Base-by-base conservation (phyloP, 2,888 invertebrate genomes). In the Plebejus anna region DNA sequence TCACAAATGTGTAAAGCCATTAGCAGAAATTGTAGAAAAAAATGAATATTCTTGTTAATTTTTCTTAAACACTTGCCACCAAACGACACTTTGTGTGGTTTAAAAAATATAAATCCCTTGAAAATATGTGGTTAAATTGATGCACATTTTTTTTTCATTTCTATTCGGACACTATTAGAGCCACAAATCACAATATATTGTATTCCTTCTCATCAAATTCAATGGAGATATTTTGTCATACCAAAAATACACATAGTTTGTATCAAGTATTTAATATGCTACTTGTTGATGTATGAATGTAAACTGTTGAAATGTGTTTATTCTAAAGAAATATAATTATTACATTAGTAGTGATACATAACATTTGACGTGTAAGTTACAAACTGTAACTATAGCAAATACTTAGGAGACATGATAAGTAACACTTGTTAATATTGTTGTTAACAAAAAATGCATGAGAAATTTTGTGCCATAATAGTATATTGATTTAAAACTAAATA, bases 211-310 rank as follows among this genome's bases (percentile, higher is more conserved):
- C 32, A 11, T 32, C 36, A 32, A n/a, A 70, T 38, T 71, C 7
- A 42, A 42, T 71, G 16, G 38, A 70, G n/a, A 71, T 71, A 42
- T 70, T 70, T 70, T 70, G n/a, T 38, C 38, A 38, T 38, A 70
- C 38, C 70, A 70, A 70, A 28, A 66, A 11, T 66, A 59, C 59
- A 59, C 11, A 66, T 28, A 66, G 28, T 28, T 66, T 66, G 28
- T 28, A 66, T 11, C 22, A 22, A 11, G 66, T 66, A 32, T 32
- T 66, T 32, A 66, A 32, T 36, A 66, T 66, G 66, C 66, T 66
- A 66, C 66, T 66, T 66, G 66, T 66, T 66, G 66, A 66, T 66
- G 66, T 66, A 16, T 66, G 66, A 66, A 66, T 66, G 66, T 66
- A 66, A 66, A 36, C 66, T 66, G 66, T 66, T 66, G 61, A 4